Evolutionary conservation across 2,888 invertebrate species (phyloP).

Genomic region (Tachina fera): DNA sequence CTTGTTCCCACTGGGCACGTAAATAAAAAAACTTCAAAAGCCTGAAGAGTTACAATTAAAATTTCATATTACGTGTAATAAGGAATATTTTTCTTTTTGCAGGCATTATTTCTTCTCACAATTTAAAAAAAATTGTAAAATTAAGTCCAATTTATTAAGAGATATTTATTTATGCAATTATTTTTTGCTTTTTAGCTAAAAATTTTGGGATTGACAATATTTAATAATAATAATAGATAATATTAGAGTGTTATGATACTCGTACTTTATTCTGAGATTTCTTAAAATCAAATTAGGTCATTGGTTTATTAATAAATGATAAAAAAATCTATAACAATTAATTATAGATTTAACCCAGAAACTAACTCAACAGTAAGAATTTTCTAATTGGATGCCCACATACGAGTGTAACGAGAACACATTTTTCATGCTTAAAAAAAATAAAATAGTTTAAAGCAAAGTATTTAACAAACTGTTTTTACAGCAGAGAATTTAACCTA

Average conservation of each 20-base stretch:
- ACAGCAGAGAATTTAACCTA: conserved; percentile 61
- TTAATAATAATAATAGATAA: background rate
- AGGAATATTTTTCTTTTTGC: no score
- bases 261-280: conserved; percentile 5
- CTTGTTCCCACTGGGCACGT: no score
- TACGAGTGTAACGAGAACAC: conserved; percentile 5
- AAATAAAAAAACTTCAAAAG: no score
- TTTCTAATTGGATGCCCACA: conserved; percentile 66
- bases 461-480: conserved; percentile 41
- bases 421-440: background rate
- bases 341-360: conserved; percentile 69
- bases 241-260: background rate
- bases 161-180: background rate
- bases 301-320: conserved; percentile 64
- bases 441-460: conserved; percentile 18
- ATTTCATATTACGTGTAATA: no score
- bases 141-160: no score
- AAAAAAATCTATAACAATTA: conserved; percentile 65
- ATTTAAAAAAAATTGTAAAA: no score
- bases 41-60: no score
- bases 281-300: conserved; percentile 47
- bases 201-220: background rate
- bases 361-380: conserved; percentile 60
- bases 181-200: background rate
- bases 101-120: no score